Evolutionary conservation across 2,113 vertebrate species (phyloP).

Genomic region (Tympanuchus pallidicinctus): DNA sequence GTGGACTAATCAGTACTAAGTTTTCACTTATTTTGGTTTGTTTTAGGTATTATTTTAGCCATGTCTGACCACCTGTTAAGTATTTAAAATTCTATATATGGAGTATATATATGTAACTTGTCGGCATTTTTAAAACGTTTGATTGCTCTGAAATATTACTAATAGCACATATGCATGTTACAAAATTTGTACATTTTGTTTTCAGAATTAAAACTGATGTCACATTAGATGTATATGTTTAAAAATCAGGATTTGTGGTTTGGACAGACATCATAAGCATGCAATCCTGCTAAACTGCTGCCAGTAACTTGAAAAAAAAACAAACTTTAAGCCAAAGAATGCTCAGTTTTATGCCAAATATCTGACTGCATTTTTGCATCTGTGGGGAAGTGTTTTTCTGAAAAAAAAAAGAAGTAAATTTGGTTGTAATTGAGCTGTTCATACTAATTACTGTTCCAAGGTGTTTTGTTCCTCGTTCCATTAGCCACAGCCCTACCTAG

Average conservation of each 20-base stretch:
- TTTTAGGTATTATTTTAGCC: background rate
- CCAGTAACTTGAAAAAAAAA: background rate
- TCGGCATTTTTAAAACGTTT: fast-evolving
- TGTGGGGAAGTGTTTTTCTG: background rate
- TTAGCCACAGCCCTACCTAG: background rate
- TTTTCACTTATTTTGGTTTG: background rate
- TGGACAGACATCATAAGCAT: background rate
- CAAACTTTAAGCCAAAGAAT: background rate
- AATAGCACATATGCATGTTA: fast-evolving
- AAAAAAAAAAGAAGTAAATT: background rate
- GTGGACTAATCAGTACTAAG: background rate
- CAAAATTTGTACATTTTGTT: background rate
- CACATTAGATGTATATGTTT: background rate
- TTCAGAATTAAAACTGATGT: background rate
- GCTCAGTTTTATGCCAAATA: background rate
- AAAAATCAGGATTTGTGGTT: background rate
- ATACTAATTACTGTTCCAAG: background rate
- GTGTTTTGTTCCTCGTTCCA: background rate
- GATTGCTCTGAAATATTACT: background rate
- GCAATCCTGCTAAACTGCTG: background rate
- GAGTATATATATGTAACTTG: no score
- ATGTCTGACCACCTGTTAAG: background rate
- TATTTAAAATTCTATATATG: background rate
- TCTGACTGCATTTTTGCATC: background rate
- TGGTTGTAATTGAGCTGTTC: background rate